A percentile compares a stretch with the other conserved stretches of the same genome.
These are phyloP conservation scores for Chaetophractus vellerosus DNA, from an alignment of 2,797 vertebrate genomes.

Conservation along the genomic window DNA sequence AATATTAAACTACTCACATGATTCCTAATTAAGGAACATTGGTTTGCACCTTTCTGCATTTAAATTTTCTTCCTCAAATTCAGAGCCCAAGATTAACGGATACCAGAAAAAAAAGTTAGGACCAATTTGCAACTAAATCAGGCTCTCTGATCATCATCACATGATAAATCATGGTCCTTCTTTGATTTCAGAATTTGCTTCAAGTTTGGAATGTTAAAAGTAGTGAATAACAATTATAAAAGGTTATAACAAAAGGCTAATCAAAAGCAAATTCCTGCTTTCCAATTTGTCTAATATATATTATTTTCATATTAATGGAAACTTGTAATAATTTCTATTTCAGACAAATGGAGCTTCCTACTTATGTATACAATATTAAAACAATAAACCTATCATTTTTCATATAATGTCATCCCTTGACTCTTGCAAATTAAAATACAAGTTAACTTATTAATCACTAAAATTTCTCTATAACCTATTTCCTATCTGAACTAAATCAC, in stretches of 20 bases:
- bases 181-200: conserved; percentile 31
- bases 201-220: conserved; percentile 61
- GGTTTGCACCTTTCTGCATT: conserved; percentile 14
- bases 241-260: conserved; percentile 53
- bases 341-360: conserved; percentile 65
- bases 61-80: conserved; percentile 56
- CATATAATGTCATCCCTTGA: conserved; percentile 58
- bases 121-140: conserved; percentile 33
- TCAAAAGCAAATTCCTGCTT: conserved; percentile 62
- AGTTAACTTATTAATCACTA: conserved; percentile 60
- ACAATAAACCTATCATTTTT: conserved; percentile 68
- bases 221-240: neutral
- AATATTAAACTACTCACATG: conserved; percentile 23
- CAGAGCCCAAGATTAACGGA: conserved; percentile 37
- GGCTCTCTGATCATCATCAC: conserved; percentile 2
- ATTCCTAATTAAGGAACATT: conserved; percentile 59
- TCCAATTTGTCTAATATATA: conserved; percentile 57
- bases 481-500: conserved; percentile 51
- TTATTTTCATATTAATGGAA: conserved; percentile 38
- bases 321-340: conserved; percentile 52
- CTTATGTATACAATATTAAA: conserved; percentile 65
- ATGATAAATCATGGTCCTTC: conserved; percentile 35
- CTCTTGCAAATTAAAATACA: conserved; percentile 62
- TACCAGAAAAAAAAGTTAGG: neutral
- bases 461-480: conserved; percentile 64